Percentiles rank a stretch among this genome's conserved stretches.
phyloP scores from a whole-genome alignment of 2,797 vertebrate species.

The Acanthis flammea region DNA sequence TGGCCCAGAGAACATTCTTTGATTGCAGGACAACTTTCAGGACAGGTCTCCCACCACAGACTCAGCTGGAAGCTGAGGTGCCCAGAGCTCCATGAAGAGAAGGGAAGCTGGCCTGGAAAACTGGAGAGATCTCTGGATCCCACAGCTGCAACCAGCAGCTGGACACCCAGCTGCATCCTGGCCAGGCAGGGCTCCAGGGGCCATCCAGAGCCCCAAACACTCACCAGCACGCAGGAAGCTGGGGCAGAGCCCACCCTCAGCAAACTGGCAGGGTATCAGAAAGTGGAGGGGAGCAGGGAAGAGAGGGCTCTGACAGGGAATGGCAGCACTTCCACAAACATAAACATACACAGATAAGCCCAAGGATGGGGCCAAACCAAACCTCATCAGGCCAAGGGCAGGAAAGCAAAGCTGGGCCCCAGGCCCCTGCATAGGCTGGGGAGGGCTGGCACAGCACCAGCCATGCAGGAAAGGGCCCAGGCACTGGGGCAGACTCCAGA shows the following conservation, averaged over 20 bases:
- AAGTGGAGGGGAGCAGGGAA: neutral
- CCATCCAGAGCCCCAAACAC: neutral
- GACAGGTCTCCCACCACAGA: neutral
- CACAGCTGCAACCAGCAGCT: neutral
- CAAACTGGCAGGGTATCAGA: neutral
- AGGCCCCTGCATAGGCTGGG: neutral
- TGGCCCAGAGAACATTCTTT: accelerated
- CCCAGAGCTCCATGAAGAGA: neutral
- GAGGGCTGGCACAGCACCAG: neutral
- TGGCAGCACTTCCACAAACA: neutral
- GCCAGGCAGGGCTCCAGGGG: neutral
- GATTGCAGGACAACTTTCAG: neutral
- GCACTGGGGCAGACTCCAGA: accelerated
- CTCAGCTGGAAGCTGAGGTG: neutral
- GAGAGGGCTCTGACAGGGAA: neutral
- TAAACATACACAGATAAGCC: neutral
- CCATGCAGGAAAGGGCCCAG: neutral
- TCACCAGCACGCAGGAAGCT: neutral
- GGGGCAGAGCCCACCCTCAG: neutral
- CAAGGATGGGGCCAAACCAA: neutral
- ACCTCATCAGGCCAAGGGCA: neutral
- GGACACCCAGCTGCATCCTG: neutral
- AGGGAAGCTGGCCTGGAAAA: neutral
- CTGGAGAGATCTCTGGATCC: neutral
- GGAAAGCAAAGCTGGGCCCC: neutral